Evolutionary conservation across 2,888 invertebrate species (phyloP), one percentile per base, ranked within the genome.

Genomic region (Tetrapedia diversipes): DNA sequence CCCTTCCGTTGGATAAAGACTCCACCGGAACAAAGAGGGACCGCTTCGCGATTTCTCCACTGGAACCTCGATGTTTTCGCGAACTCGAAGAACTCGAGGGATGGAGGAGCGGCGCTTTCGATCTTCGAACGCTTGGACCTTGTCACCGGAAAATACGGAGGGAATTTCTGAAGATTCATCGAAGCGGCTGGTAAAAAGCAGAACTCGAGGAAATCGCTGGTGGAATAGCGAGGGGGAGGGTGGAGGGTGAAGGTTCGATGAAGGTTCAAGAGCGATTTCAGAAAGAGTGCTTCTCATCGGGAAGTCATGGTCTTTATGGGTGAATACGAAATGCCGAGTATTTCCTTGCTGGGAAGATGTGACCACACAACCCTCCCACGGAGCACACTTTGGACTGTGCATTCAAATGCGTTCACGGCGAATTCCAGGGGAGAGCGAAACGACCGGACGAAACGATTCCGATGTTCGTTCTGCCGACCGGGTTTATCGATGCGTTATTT

Each of bases 401-500:
- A 45, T 65, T 56, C 39, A 63, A 47, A 39, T 27, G 60, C 43
- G 74, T 56, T 53, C 43, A n/a, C 34, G 34, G 27, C 16, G 57
- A 59, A 63, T 67, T 54, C 49, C 22, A 54, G 45, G 29, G 37
- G 59, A n/a, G 24, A 57, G 29, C 32, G 41, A 34, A 47, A 43
- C 56, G 63, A 22, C 22, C 71, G 51, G 32, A 53, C 63, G 64
- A 70, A 68, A 56, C 80, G 80, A 71, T 77, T 78, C 80, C 68
- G 77, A 84, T 66, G 75, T 86, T 83, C 85, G 77, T 86, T 86
- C 84, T 81, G 79, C 81, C 79, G 72, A 51, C 76, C n/a, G 81
- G 78, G 82, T 83, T 87, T 85, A 84, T 82, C 83, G 84, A 86
- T 83, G 83, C 84, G 85, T 87, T 84, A 87, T 86, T 86, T 86